A percentile compares a stretch with the other conserved stretches of the same genome.
Conservation (phyloP, 2,888 invertebrate species). For the Conchocele bisecta region DNA sequence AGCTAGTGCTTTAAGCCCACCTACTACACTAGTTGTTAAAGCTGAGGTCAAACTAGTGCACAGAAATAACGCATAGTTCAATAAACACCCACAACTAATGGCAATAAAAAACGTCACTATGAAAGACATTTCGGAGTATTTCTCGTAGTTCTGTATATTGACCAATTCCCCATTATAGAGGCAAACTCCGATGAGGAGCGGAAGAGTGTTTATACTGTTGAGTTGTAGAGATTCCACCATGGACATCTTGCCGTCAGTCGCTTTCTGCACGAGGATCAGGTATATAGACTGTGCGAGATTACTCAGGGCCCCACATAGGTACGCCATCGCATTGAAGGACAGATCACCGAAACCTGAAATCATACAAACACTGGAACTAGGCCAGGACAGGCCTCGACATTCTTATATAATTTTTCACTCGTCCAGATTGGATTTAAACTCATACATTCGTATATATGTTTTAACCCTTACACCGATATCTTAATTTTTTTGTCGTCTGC, state of each 20-base stretch:
- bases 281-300: constrained; percentile 83
- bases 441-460: too few relatives aligned
- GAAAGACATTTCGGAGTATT: constrained; percentile 68
- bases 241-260: constrained; percentile 75
- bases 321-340: constrained; percentile 80
- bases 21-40: constrained; percentile 83
- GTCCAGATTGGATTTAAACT: too few relatives aligned
- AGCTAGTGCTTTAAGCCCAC: constrained; percentile 82
- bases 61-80: constrained; percentile 83
- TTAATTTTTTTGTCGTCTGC: too few relatives aligned
- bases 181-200: constrained; percentile 75
- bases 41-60: constrained; percentile 83
- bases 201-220: constrained; percentile 82
- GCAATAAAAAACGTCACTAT: constrained; percentile 76
- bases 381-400: too few relatives aligned
- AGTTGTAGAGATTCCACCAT: constrained; percentile 82
- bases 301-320: constrained; percentile 81
- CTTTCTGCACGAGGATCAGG: constrained; percentile 83
- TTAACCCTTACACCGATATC: too few relatives aligned
- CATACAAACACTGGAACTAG: constrained; percentile 4
- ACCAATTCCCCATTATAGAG: constrained; percentile 72
- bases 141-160: constrained; percentile 49
- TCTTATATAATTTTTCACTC: too few relatives aligned
- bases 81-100: constrained; percentile 78
- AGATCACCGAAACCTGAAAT: constrained; percentile 83